Evolutionary conservation across 92 coral and sea anemone species (phyloP).

Genomic region (Parazoanthus swiftii): DNA sequence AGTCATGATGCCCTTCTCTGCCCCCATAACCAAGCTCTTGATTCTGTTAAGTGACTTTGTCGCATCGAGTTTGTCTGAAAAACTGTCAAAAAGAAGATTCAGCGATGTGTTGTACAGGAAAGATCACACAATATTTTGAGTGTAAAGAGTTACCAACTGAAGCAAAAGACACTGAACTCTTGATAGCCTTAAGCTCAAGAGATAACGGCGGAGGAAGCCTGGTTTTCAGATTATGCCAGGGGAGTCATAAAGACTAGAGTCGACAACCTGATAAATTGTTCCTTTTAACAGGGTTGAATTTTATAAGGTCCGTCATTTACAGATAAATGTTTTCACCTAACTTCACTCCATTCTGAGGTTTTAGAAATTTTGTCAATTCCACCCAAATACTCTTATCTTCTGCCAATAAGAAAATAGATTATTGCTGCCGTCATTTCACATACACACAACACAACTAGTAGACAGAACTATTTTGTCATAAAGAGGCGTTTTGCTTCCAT

Average conservation of each 20-base stretch:
- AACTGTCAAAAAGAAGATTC: slow-evolving; percentile 43
- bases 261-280: too few relatives aligned
- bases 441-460: not conserved
- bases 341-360: not conserved
- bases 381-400: not conserved
- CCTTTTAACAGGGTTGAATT: too few relatives aligned
- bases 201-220: not conserved
- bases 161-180: not conserved
- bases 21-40: slow-evolving; percentile 72
- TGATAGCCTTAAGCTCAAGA: not conserved
- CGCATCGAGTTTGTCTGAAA: slow-evolving; percentile 62
- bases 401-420: not conserved
- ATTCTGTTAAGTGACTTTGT: slow-evolving; percentile 64
- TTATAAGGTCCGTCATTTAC: not conserved
- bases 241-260: not conserved
- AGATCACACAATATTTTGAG: not conserved
- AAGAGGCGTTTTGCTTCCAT: not conserved
- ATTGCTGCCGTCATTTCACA: not conserved
- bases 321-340: not conserved
- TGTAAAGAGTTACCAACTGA: not conserved
- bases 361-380: too few relatives aligned
- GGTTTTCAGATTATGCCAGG: not conserved
- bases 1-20: slow-evolving; percentile 75
- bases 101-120: not conserved
- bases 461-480: not conserved